Evolutionary conservation across 2,797 vertebrate species (phyloP).

Genomic region (Centropyge bicolor): DNA sequence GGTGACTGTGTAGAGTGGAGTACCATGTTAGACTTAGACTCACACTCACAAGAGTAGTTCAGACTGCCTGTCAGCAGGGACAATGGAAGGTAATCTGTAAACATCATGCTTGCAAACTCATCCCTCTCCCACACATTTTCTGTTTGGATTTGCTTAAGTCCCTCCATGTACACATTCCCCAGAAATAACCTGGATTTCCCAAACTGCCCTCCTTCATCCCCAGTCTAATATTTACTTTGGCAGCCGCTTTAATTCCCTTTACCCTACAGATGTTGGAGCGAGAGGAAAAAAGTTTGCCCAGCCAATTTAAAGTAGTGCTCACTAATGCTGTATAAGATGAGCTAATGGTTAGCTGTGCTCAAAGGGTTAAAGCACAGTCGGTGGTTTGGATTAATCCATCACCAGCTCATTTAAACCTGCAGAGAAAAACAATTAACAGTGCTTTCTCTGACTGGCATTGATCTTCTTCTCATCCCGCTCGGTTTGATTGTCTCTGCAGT

Average conservation of each 20-base stretch:
- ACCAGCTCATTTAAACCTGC: constrained; percentile 51
- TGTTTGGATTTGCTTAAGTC: constrained; percentile 55
- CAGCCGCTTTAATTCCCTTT: constrained; percentile 46
- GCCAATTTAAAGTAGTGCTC: constrained; percentile 29
- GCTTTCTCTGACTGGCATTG: constrained; percentile 54
- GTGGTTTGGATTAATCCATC: constrained; percentile 53
- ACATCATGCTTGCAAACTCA: constrained; percentile 50
- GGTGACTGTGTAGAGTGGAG: constrained; percentile 5
- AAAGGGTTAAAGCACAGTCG: constrained; percentile 42
- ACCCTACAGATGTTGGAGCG: constrained; percentile 32
- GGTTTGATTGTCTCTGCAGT: constrained; percentile 29
- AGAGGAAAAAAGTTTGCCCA: constrained; percentile 43
- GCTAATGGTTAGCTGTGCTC: constrained; percentile 13
- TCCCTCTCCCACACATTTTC: constrained; percentile 34
- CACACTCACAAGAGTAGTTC: background rate
- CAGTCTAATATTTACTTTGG: constrained; percentile 58
- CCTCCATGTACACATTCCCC: constrained; percentile 31
- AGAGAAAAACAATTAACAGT: constrained; percentile 57
- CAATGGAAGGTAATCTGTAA: constrained; percentile 54
- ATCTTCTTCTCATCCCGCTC: constrained; percentile 34
- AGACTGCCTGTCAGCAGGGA: constrained; percentile 43
- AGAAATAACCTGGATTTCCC: constrained; percentile 52
- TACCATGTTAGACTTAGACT: constrained; percentile 16
- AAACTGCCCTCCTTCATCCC: constrained; percentile 50
- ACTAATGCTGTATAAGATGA: constrained; percentile 13